A percentile compares a stretch with the other conserved stretches of the same genome.
Conservation (phyloP, 2,888 invertebrate genomes). For the Melanchra persicariae region DNA sequence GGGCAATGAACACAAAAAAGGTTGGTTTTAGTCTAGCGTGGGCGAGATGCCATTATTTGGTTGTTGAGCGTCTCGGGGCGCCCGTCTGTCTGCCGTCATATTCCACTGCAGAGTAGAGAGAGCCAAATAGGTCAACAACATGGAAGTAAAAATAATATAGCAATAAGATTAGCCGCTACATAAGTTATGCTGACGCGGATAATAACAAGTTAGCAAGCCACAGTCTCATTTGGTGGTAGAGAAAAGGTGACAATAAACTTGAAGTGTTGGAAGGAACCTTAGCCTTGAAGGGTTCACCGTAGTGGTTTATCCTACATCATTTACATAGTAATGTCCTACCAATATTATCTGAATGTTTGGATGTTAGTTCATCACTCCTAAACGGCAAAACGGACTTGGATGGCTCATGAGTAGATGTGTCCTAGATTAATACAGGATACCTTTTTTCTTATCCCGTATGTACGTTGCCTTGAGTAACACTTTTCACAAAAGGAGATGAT, state of each 20-base stretch:
- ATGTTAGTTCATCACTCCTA: neutral
- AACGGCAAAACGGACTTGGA: neutral
- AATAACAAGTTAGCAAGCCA: neutral
- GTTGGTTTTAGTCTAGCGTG: conserved; percentile 57
- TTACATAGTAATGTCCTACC: neutral
- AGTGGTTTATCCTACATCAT: neutral
- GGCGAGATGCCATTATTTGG: conserved; percentile 71
- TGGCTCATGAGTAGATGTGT: neutral
- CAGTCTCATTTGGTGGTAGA: neutral
- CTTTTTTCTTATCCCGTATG: neutral
- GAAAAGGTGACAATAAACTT: neutral
- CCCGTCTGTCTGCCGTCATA: conserved; percentile 86
- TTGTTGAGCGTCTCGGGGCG: conserved; percentile 73
- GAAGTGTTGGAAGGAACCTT: too few species aligned
- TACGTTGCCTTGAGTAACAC: neutral
- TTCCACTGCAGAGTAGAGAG: conserved; percentile 71
- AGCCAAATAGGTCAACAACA: conserved; percentile 76
- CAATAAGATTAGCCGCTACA: conserved; percentile 39
- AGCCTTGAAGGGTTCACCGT: neutral
- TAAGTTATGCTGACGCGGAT: conserved; percentile 45
- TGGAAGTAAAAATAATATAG: conserved; percentile 53
- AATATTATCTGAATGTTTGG: neutral
- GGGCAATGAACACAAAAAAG: conserved; percentile 49
- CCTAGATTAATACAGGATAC: neutral
- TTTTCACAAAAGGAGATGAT: neutral